Conservation (phyloP, 1,140 invertebrate species). For the Nebria ingens region DNA sequence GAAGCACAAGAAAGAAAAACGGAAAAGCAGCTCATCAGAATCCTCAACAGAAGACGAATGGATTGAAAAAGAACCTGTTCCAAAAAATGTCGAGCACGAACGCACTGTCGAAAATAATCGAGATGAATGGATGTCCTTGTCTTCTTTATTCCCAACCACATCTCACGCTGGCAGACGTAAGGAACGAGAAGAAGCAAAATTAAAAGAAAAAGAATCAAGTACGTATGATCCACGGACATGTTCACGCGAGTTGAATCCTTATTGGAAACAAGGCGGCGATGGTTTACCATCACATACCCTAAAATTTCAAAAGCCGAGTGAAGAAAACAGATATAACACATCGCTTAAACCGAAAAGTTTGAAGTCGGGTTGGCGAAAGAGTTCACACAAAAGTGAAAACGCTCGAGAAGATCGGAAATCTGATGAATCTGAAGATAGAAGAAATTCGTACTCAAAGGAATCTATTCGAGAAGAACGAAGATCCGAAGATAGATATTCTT, state of each 20-base stretch:
- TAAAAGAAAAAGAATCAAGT: slow-evolving; percentile 41
- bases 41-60: slow-evolving; percentile 23
- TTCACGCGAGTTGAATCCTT: slow-evolving; percentile 76
- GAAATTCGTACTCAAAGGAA: too few species aligned
- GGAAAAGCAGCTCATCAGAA: slow-evolving; percentile 15
- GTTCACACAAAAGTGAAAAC: neutral
- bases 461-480: neutral
- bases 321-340: slow-evolving; percentile 14
- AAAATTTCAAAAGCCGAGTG: slow-evolving; percentile 41
- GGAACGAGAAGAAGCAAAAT: slow-evolving; percentile 17
- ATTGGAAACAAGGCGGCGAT: slow-evolving; percentile 81
- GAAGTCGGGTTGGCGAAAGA: neutral
- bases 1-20: slow-evolving; percentile 19
- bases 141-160: slow-evolving; percentile 31
- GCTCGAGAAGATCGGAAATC: too few species aligned
- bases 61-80: slow-evolving; percentile 25
- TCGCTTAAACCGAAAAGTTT: neutral
- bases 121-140: slow-evolving; percentile 42
- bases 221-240: slow-evolving; percentile 61
- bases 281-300: slow-evolving; percentile 52
- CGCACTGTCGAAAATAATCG: slow-evolving; percentile 20
- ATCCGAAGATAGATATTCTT: neutral
- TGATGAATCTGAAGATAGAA: too few species aligned
- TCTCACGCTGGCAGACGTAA: slow-evolving; percentile 33
- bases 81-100: slow-evolving; percentile 14